These are phyloP conservation scores for Acropora tenuis DNA, from an alignment of 64 coral and sea anemone species.

Conservation along the genomic window DNA sequence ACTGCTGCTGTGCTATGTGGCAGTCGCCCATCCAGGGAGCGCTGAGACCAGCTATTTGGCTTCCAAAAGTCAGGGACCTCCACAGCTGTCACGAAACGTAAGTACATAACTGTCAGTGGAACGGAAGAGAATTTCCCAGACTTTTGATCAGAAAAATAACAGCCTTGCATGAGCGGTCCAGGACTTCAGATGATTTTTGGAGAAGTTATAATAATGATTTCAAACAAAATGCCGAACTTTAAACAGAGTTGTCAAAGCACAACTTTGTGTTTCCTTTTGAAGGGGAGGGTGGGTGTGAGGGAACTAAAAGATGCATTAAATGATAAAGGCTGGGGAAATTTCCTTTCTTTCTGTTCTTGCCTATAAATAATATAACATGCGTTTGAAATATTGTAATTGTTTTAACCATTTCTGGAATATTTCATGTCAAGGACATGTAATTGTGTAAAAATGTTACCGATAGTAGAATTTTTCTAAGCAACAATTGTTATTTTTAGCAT, in stretches of 20 bases:
- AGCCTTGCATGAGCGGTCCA: background rate
- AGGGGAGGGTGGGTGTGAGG: background rate
- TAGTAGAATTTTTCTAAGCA: too few relatives aligned
- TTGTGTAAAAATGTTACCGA: too few relatives aligned
- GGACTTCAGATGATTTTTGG: background rate
- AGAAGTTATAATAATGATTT: too few relatives aligned
- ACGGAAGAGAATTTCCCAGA: background rate
- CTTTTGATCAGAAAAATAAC: background rate
- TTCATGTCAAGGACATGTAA: too few relatives aligned
- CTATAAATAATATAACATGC: background rate
- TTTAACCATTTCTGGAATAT: too few relatives aligned
- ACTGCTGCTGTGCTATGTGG: conserved; percentile 93
- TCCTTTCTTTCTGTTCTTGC: background rate
- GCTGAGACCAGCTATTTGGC: conserved; percentile 89
- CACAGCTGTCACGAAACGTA: conserved; percentile 89
- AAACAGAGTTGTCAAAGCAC: too few relatives aligned
- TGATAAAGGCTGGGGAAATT: background rate
- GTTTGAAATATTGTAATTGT: background rate
- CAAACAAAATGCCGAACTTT: too few relatives aligned
- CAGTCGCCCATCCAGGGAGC: conserved; percentile 90
- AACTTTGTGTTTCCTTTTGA: background rate
- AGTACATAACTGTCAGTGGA: conserved; percentile 3
- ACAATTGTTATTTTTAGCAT: too few relatives aligned
- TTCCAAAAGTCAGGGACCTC: conserved; percentile 84
- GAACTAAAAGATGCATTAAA: background rate